phyloP scores from a whole-genome alignment of 2,113 vertebrate genomes.

The Pipra filicauda region DNA sequence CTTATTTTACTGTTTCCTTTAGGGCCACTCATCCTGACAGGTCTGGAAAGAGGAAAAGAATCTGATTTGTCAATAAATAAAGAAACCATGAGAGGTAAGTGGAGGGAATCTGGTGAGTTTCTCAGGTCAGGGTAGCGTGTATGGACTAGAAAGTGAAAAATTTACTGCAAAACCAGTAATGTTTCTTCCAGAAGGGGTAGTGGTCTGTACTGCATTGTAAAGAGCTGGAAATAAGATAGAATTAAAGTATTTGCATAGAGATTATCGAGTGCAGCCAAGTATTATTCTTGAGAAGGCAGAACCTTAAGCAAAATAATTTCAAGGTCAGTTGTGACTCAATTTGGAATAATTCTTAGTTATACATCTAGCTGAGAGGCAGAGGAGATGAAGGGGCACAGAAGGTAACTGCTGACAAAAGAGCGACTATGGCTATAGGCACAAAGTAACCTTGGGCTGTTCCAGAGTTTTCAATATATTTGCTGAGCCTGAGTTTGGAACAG shows the following conservation, averaged over 20 bases:
- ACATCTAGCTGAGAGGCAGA: background rate
- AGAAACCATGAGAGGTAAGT: background rate
- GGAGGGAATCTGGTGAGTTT: background rate
- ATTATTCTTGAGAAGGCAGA: background rate
- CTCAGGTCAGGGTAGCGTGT: background rate
- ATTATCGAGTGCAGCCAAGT: background rate
- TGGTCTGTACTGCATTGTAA: background rate
- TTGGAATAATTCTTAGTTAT: background rate
- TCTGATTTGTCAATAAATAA: background rate
- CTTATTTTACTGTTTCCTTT: background rate
- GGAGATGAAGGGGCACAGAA: background rate
- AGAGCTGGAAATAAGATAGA: background rate
- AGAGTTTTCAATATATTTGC: background rate
- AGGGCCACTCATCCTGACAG: background rate
- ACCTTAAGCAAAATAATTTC: conserved; percentile 1
- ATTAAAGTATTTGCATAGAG: background rate
- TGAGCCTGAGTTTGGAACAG: background rate
- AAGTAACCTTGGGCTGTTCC: background rate
- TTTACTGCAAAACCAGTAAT: background rate
- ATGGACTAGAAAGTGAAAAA: background rate
- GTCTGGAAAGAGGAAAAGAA: background rate
- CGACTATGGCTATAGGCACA: background rate
- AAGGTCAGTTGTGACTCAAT: background rate
- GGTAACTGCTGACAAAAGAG: background rate
- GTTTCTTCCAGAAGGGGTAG: background rate